phyloP scores from a whole-genome alignment of 2,797 vertebrate species.

The Sebastes nivosus region DNA sequence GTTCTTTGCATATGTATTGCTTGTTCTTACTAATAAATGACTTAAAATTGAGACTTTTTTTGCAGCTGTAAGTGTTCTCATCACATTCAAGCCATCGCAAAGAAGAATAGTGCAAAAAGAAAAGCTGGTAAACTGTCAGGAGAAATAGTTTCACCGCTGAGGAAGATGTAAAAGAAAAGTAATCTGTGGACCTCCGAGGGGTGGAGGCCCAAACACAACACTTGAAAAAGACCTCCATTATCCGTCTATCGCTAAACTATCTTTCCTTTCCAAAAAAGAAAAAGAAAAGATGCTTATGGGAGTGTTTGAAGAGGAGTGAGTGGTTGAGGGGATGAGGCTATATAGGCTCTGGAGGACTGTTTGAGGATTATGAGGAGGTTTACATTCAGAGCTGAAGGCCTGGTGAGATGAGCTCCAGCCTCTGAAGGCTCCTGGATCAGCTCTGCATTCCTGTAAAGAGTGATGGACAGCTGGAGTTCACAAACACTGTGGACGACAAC shows the following conservation, averaged over 20 bases:
- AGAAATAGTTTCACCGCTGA: constrained; percentile 25
- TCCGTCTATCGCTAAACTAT: constrained; percentile 46
- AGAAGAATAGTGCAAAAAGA: background rate
- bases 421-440: constrained; percentile 34
- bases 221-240: constrained; percentile 59
- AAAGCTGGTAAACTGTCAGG: background rate
- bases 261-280: constrained; percentile 10
- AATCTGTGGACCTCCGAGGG: constrained; percentile 29
- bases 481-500: background rate
- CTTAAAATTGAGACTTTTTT: background rate
- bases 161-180: constrained; percentile 49
- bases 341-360: constrained; percentile 61
- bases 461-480: constrained; percentile 48
- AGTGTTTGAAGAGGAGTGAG: constrained; percentile 76
- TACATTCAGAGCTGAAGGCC: constrained; percentile 61
- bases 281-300: constrained; percentile 22
- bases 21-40: background rate
- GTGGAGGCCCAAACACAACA: constrained; percentile 24
- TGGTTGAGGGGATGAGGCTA: constrained; percentile 60
- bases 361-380: constrained; percentile 79
- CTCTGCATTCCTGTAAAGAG: constrained; percentile 27
- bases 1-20: background rate
- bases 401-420: constrained; percentile 32
- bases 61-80: background rate
- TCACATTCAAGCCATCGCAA: background rate